These are phyloP conservation scores for Heterocephalus glaber DNA, from an alignment of 2,113 vertebrate genomes.

Conservation along the genomic window DNA sequence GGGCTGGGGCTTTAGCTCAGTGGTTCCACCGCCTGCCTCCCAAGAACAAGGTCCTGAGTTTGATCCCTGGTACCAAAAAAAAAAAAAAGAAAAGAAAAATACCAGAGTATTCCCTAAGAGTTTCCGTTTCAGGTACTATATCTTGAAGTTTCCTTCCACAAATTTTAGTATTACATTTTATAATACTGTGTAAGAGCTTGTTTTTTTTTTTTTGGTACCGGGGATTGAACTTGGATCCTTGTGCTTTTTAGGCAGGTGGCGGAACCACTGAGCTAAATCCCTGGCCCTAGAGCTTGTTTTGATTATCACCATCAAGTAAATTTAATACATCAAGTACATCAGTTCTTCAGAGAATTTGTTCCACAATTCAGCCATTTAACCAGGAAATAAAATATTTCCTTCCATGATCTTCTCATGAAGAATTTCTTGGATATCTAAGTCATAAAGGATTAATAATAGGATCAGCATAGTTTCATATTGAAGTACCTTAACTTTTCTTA, in stretches of 20 bases:
- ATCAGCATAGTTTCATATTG: background rate
- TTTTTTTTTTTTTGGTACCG: no score
- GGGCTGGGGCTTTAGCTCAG: no score
- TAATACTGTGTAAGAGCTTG: background rate
- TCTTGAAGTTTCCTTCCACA: background rate
- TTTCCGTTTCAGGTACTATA: background rate
- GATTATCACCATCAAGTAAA: background rate
- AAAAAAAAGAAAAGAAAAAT: no score
- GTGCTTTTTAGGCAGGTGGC: no score
- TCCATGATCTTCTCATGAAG: background rate
- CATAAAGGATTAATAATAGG: background rate
- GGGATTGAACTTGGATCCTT: no score
- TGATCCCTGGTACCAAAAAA: no score
- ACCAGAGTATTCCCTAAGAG: background rate
- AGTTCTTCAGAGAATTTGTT: background rate
- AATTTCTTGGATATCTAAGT: constrained; percentile 15
- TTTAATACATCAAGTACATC: background rate
- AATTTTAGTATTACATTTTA: background rate
- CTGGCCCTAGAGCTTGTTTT: no score
- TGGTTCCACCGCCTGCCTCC: no score
- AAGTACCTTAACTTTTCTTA: background rate
- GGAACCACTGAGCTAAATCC: no score
- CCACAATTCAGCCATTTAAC: background rate
- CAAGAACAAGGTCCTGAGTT: no score
- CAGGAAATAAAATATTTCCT: background rate